Conservation (phyloP, 2,113 vertebrate genomes). For the Megaceryle maxima region DNA sequence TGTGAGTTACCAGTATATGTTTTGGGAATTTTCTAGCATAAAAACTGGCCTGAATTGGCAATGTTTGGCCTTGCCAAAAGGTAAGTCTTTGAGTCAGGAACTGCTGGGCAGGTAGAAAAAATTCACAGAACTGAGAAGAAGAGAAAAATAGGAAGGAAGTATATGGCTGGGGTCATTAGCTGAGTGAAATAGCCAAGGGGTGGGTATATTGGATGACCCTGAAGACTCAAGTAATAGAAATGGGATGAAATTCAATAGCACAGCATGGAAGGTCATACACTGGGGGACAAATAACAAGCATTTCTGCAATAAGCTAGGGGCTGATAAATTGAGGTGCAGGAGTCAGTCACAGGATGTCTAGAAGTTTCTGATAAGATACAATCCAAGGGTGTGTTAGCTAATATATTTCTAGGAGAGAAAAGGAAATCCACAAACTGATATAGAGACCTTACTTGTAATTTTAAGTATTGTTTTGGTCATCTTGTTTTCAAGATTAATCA, state of each 20-base stretch:
- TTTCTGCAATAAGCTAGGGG: neutral
- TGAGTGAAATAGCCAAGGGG: constrained; percentile 17
- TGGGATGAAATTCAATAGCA: constrained; percentile 37
- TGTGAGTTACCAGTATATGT: neutral
- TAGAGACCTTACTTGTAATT: neutral
- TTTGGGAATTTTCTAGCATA: neutral
- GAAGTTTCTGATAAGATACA: neutral
- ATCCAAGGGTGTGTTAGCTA: neutral
- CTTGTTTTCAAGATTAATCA: neutral
- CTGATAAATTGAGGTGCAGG: neutral
- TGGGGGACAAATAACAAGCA: neutral
- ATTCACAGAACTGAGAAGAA: neutral
- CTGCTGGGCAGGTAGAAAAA: neutral
- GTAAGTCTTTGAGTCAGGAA: neutral
- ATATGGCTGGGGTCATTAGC: neutral
- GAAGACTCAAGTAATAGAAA: constrained; percentile 19
- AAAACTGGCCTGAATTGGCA: neutral
- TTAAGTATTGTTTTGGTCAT: neutral
- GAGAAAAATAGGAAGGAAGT: neutral
- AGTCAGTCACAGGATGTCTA: neutral
- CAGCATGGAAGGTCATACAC: neutral
- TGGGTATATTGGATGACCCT: constrained; percentile 22
- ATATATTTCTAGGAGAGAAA: neutral
- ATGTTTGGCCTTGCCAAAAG: neutral
- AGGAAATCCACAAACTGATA: neutral